Evolutionary conservation across 2,113 vertebrate genomes (phyloP).

Genomic region (Megalops atlanticus): DNA sequence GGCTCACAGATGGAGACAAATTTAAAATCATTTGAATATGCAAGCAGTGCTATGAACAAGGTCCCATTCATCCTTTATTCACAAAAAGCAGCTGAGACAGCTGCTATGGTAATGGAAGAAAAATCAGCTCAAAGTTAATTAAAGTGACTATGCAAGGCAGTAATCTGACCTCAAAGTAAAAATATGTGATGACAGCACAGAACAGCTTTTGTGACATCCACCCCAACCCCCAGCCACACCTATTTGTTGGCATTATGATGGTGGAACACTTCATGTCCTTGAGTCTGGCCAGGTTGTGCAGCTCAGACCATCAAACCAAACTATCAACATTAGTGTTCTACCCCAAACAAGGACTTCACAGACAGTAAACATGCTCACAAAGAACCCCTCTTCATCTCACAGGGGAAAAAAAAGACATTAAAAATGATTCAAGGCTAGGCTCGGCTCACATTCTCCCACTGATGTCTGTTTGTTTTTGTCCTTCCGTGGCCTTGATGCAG

Average conservation of each 20-base stretch:
- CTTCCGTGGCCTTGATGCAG: not conserved
- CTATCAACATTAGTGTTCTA: not conserved
- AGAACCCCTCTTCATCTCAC: not conserved
- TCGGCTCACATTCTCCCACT: not conserved
- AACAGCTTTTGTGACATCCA: not conserved
- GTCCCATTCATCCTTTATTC: too few relatives aligned
- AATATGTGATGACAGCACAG: not conserved
- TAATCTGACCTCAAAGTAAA: not conserved
- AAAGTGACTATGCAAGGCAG: not conserved
- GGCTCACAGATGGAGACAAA: not conserved
- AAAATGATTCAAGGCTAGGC: not conserved
- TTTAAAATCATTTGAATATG: too few relatives aligned
- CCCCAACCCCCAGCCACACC: too few relatives aligned
- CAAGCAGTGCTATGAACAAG: too few relatives aligned
- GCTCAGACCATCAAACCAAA: not conserved
- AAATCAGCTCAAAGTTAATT: too few relatives aligned
- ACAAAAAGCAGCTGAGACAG: not conserved
- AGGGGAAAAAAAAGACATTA: not conserved
- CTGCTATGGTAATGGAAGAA: too few relatives aligned
- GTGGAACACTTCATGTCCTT: not conserved
- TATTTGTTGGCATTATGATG: not conserved
- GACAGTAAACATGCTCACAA: not conserved
- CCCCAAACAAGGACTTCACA: not conserved
- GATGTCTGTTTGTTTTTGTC: conserved; percentile 1
- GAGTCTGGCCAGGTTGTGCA: too few relatives aligned